These are phyloP conservation scores for Campylorhamphus procurvoides DNA, from an alignment of 2,113 vertebrate species.

Conservation along the genomic window DNA sequence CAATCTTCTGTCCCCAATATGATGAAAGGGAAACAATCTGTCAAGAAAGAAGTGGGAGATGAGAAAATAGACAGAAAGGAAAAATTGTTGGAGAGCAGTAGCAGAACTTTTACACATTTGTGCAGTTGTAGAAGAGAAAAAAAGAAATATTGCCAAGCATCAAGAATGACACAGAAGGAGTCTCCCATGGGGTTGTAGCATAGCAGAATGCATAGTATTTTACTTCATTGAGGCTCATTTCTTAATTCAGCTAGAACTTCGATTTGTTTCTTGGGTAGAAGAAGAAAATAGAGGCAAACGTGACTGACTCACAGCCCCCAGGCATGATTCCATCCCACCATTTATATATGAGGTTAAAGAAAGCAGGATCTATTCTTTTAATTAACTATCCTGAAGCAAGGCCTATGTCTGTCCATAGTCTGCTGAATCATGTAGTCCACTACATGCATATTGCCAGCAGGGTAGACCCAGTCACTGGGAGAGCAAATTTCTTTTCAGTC, in stretches of 20 bases:
- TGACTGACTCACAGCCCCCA: rapidly evolving
- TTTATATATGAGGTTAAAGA: background rate
- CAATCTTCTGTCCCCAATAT: background rate
- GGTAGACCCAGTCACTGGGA: background rate
- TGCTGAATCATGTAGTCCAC: background rate
- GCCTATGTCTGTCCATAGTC: background rate
- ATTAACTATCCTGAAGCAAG: background rate
- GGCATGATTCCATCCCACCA: background rate
- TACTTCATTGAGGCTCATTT: background rate
- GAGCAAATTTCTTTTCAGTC: background rate
- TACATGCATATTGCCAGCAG: background rate
- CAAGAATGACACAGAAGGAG: background rate
- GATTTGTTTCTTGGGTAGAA: background rate
- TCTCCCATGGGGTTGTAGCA: background rate
- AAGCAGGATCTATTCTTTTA: background rate
- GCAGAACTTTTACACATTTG: background rate
- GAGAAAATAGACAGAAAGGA: background rate
- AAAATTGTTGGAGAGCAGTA: background rate
- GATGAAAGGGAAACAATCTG: background rate
- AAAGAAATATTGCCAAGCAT: background rate
- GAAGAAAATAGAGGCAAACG: background rate
- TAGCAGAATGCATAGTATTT: background rate
- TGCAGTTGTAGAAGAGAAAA: background rate
- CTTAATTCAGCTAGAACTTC: background rate
- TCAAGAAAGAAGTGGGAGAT: background rate